These are phyloP conservation scores for Chloebia gouldiae DNA, from an alignment of 2,113 vertebrate genomes.

Conservation along the genomic window DNA sequence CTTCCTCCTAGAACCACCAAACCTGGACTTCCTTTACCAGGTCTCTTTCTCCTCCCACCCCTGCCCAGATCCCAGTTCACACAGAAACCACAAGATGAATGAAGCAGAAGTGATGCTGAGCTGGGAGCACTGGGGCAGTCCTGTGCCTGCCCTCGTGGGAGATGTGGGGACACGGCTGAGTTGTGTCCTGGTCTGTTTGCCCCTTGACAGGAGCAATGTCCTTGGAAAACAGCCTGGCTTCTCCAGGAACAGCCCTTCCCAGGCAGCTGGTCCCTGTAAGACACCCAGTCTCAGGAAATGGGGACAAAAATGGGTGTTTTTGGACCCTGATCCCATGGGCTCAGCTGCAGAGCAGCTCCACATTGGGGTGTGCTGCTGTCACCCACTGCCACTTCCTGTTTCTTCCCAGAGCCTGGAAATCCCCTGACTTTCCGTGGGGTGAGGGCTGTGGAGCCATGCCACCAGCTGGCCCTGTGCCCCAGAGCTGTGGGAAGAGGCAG, in stretches of 20 bases:
- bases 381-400: background rate
- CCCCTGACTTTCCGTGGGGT: background rate
- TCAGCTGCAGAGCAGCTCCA: background rate
- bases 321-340: background rate
- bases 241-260: background rate
- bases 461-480: background rate
- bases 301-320: background rate
- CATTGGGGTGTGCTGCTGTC: background rate
- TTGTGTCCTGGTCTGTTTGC: background rate
- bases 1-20: background rate
- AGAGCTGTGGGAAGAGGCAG: background rate
- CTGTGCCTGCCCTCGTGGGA: background rate
- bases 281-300: background rate
- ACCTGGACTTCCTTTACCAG: accelerated
- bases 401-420: constrained; percentile 43
- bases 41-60: background rate
- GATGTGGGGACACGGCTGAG: background rate
- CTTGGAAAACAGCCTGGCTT: background rate
- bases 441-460: background rate
- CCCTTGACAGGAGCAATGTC: background rate
- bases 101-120: background rate
- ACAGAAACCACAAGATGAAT: background rate
- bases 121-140: background rate
- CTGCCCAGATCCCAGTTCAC: background rate
- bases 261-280: background rate